Base-by-base conservation (phyloP, 2,797 vertebrate genomes). In the Rhadinocentrus ornatus region DNA sequence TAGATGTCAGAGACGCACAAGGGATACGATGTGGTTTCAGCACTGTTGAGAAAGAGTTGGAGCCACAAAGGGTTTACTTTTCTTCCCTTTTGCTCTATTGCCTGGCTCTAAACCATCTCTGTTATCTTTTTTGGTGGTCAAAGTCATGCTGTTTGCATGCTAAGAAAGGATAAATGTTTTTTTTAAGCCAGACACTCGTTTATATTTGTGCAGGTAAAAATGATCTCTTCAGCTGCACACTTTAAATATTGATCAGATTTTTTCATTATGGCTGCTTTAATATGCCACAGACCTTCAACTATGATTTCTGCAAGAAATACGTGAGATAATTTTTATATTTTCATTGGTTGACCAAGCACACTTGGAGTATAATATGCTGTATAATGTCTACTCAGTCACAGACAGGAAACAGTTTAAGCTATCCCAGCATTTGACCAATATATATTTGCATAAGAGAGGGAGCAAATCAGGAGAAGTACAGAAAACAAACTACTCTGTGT, bases 1-100 rank as follows among this genome's bases (percentile, higher is more conserved):
- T 84, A 87, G 91, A 84, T 91, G 92, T 67, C 88, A 8, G 0
- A 4, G 48, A 77, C 77, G 66, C 64, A 75, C 75, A 32, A 69
- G 16, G 13, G 1, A 81, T 79, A 2, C 3, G 7, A 6, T 16
- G 4, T 18, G 56, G 1, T 61, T 4, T 34, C 27, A 6, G 31
- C 48, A 29, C 64, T 71, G 63, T 6, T 4, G 6, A 15, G 55
- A 34, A 56, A 53, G 39, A 63, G 34, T 53, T 22, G 29, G 48
- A 66, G 8, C 6, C 34, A 60, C 15, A 10, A 10, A 5, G 2
- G 3, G 2, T 24, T 22, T 50, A 20, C 26, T 12, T 53, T n/a
- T 48, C 6, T 20, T 20, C 37, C 26, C 0, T 31, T 13, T 20
- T 62, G 37, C 5, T 3, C 32, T 35, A 54, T 7, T 16, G 26